Conservation (phyloP, 1,140 invertebrate species). For the Temnothorax curvispinosus region DNA sequence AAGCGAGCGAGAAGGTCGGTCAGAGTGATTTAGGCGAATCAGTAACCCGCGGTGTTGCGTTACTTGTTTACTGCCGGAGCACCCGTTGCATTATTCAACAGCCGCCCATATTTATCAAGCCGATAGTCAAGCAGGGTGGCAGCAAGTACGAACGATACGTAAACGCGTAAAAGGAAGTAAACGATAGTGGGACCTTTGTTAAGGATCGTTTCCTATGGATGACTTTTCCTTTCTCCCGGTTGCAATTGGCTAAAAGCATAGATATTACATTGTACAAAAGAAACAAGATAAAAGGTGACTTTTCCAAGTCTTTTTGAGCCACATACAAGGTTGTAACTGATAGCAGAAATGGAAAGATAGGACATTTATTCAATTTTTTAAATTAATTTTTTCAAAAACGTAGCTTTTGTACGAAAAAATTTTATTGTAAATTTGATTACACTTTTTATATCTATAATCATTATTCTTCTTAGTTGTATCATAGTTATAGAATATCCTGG, state of each 20-base stretch:
- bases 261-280: conserved; percentile 32
- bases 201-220: conserved; percentile 53
- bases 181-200: conserved; percentile 41
- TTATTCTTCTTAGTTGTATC: not conserved
- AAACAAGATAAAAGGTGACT: conserved; percentile 26
- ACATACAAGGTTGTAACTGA: not conserved
- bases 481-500: not conserved
- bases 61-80: conserved; percentile 77
- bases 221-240: conserved; percentile 41
- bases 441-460: not conserved
- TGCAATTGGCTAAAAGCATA: conserved; percentile 59
- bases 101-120: conserved; percentile 83
- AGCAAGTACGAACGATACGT: conserved; percentile 55
- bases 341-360: not conserved
- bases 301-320: not conserved
- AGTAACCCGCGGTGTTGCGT: conserved; percentile 76
- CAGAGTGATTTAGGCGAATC: conserved; percentile 76
- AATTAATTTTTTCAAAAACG: not conserved
- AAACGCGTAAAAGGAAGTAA: conserved; percentile 64
- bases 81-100: conserved; percentile 82
- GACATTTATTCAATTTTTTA: not conserved
- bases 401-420: not conserved
- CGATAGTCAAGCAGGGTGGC: conserved; percentile 76
- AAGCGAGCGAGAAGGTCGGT: conserved; percentile 52
- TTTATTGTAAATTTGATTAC: not conserved